Evolutionary conservation across 2,113 vertebrate genomes (phyloP).

Genomic region (Gobius niger): DNA sequence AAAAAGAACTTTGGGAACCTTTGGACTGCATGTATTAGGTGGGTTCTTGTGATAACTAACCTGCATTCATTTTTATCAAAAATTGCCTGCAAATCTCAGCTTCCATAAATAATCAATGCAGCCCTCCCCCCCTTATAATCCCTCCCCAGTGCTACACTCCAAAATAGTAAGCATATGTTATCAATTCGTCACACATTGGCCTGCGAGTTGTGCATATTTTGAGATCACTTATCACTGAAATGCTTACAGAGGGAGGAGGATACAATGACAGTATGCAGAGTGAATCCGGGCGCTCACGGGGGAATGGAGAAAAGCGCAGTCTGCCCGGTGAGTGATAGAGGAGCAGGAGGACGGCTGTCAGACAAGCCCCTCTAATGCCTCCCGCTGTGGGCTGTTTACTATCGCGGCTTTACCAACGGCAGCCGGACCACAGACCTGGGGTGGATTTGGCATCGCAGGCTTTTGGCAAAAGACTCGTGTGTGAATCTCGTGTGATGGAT

Average conservation of each 20-base stretch:
- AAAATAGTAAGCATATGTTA: not conserved
- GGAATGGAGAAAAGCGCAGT: not conserved
- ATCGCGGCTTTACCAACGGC: not conserved
- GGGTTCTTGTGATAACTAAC: too few species aligned
- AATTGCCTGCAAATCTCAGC: not conserved
- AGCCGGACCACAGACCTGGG: too few species aligned
- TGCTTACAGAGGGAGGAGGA: not conserved
- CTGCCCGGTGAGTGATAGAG: not conserved
- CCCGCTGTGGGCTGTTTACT: constrained; percentile 2
- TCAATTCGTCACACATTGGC: not conserved
- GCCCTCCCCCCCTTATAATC: too few species aligned
- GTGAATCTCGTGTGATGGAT: too few species aligned
- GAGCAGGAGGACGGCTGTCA: constrained; percentile 3
- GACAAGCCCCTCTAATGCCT: constrained; percentile 1
- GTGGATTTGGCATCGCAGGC: too few species aligned
- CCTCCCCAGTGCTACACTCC: not conserved
- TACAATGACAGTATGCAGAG: not conserved
- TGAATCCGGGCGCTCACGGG: not conserved
- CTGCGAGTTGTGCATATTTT: not conserved
- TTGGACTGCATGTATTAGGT: too few species aligned
- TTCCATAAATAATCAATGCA: not conserved
- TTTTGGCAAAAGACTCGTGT: too few species aligned
- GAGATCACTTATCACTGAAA: not conserved
- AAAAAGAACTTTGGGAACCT: too few species aligned
- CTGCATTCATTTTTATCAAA: not conserved